A percentile compares a stretch with the other conserved stretches of the same genome.
phyloP scores from a whole-genome alignment of 2,888 invertebrate species.

The Spialia ferax region DNA sequence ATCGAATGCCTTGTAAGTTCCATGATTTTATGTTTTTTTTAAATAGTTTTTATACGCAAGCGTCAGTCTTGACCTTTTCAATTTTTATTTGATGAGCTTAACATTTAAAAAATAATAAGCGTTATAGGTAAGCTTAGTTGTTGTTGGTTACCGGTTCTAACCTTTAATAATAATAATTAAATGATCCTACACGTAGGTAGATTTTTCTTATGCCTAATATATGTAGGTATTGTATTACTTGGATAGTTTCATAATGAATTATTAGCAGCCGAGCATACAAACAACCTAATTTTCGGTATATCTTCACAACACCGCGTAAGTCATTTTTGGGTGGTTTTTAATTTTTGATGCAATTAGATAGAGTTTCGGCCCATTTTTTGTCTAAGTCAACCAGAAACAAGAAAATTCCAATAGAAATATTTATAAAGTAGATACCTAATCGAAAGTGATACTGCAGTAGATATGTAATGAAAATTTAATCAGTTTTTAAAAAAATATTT shows the following conservation, averaged over 20 bases:
- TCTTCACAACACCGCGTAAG: no score
- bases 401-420: no score
- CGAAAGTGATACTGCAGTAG: no score
- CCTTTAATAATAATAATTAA: neutral
- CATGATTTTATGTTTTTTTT: neutral
- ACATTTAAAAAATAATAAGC: conserved; percentile 13
- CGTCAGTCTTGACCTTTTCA: conserved; percentile 19
- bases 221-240: neutral
- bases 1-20: conserved; percentile 88
- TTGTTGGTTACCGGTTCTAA: conserved; percentile 10
- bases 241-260: neutral
- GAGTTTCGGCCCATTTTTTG: no score
- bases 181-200: no score
- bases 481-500: no score
- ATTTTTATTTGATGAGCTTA: conserved; percentile 13
- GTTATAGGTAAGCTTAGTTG: neutral
- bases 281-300: no score
- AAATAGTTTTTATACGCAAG: neutral
- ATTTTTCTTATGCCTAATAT: neutral
- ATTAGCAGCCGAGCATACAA: neutral
- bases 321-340: no score
- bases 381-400: no score
- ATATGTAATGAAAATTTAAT: no score
- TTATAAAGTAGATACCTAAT: no score
- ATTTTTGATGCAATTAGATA: no score